Conservation (phyloP, 2,797 vertebrate species). For the Gobio occitaniae region DNA sequence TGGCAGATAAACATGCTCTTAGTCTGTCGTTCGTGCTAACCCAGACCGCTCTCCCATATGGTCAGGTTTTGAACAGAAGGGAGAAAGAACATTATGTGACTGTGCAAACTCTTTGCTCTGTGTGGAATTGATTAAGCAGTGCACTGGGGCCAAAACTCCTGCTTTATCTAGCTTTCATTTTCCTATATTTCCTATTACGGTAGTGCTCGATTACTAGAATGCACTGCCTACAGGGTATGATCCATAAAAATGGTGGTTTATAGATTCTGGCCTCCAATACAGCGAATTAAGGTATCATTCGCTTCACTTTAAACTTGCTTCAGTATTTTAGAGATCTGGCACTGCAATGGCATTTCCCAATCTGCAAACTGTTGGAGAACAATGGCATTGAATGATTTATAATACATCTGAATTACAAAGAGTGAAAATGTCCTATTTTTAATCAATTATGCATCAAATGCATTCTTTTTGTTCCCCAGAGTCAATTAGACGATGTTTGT, state of each 20-base stretch:
- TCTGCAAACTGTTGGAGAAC: slow-evolving; percentile 4
- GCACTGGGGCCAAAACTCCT: slow-evolving; percentile 42
- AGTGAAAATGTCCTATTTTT: background rate
- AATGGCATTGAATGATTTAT: background rate
- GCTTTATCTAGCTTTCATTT: slow-evolving; percentile 43
- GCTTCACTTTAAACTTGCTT: slow-evolving; percentile 9
- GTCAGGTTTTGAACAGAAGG: slow-evolving; percentile 38
- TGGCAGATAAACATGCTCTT: slow-evolving; percentile 41
- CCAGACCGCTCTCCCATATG: slow-evolving; percentile 18
- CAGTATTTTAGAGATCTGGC: slow-evolving; percentile 3
- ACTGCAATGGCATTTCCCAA: background rate
- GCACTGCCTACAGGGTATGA: slow-evolving; percentile 9
- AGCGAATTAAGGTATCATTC: background rate
- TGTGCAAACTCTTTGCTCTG: slow-evolving; percentile 33
- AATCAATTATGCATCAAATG: background rate
- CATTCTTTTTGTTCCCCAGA: background rate
- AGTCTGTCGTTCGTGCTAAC: slow-evolving; percentile 29
- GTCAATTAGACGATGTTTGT: background rate
- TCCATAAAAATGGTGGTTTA: slow-evolving; percentile 37
- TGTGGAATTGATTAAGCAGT: slow-evolving; percentile 57
- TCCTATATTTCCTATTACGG: slow-evolving; percentile 57
- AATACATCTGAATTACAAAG: background rate
- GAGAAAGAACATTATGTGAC: slow-evolving; percentile 26
- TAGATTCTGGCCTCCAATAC: background rate
- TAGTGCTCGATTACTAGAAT: slow-evolving; percentile 44